Evolutionary conservation across 2,888 invertebrate genomes (phyloP).

Genomic region (Pycnomerus fuliginosus): DNA sequence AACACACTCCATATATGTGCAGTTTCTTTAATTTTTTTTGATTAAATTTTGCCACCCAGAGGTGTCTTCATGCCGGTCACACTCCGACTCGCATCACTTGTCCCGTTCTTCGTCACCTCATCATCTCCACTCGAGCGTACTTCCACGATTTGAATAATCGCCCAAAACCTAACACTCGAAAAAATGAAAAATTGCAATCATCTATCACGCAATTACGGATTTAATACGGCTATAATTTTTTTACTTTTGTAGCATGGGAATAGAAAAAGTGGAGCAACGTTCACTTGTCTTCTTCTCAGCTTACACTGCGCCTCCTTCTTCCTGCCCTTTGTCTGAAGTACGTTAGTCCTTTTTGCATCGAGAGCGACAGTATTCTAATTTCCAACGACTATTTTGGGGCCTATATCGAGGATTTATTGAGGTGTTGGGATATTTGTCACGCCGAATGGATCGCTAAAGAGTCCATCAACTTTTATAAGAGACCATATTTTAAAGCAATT

Average conservation of each 20-base stretch:
- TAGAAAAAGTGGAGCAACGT: conserved; percentile 34
- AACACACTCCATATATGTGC: too few species aligned
- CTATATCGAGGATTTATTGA: neutral
- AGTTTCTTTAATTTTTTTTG: too few species aligned
- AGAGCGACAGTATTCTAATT: conserved; percentile 41
- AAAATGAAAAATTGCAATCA: neutral
- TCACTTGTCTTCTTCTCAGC: conserved; percentile 45
- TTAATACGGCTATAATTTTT: too few species aligned
- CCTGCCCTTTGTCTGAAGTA: conserved; percentile 46
- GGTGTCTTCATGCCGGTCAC: conserved; percentile 17
- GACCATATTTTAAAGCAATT: conserved; percentile 52
- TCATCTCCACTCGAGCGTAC: conserved; percentile 17
- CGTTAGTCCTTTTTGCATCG: conserved; percentile 42
- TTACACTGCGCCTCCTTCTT: conserved; percentile 45
- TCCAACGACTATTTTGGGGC: conserved; percentile 38
- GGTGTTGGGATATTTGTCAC: neutral
- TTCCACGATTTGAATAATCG: conserved; percentile 18
- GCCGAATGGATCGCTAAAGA: conserved; percentile 23
- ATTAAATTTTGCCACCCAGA: too few species aligned
- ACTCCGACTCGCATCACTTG: conserved; percentile 31
- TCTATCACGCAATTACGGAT: neutral
- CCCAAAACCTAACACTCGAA: neutral
- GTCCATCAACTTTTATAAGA: conserved; percentile 42
- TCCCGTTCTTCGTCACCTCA: conserved; percentile 14
- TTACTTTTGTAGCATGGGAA: too few species aligned